Evolutionary conservation across 2,888 invertebrate species (phyloP).

Genomic region (Aphidius colemani): DNA sequence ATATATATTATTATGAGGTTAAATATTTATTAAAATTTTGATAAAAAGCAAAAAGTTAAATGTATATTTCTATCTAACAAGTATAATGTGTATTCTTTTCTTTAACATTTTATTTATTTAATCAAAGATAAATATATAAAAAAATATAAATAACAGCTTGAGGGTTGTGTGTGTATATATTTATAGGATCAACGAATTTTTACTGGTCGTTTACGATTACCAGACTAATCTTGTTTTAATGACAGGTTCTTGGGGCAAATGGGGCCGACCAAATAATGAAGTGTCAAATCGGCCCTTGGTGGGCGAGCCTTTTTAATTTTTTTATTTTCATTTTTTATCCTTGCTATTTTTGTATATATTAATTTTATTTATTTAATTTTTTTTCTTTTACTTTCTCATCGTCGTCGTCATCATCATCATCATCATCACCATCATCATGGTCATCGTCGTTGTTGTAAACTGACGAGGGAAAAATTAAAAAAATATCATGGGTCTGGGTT

Average conservation of each 20-base stretch:
- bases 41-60: too few species aligned
- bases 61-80: too few species aligned
- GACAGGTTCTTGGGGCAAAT: constrained; percentile 49
- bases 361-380: constrained; percentile 21
- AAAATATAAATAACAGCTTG: too few species aligned
- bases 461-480: too few species aligned
- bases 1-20: too few species aligned
- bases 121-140: too few species aligned
- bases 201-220: constrained; percentile 45
- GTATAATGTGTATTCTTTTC: too few species aligned
- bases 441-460: too few species aligned
- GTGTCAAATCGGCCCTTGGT: constrained; percentile 57
- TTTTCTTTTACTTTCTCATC: not conserved
- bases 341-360: constrained; percentile 22
- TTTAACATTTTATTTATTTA: too few species aligned
- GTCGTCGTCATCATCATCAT: constrained; percentile 6
- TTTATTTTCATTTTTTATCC: not conserved
- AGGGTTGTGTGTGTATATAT: too few species aligned
- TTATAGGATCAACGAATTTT: constrained; percentile 26
- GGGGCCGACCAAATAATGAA: constrained; percentile 56
- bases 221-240: constrained; percentile 59
- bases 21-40: too few species aligned
- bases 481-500: too few species aligned
- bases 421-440: constrained; percentile 7
- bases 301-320: constrained; percentile 43